phyloP scores from a whole-genome alignment of 23 tunicate genomes.

The Botrylloides violaceus region DNA sequence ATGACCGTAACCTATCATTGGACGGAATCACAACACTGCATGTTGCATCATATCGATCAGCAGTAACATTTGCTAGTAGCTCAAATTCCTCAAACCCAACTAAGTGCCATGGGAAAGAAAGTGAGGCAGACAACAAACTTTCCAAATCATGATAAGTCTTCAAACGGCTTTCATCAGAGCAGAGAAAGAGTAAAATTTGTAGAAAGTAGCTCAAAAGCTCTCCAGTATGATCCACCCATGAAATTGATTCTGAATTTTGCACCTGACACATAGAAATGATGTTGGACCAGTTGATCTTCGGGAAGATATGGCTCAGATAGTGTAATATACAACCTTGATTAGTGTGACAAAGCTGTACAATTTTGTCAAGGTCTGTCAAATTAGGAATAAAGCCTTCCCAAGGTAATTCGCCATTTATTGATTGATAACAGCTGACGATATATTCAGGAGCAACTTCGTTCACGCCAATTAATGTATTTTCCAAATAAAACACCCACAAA shows the following conservation, averaged over 20 bases:
- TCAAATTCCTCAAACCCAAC: constrained; percentile 49
- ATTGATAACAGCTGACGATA: constrained; percentile 40
- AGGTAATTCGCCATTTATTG: constrained; percentile 20
- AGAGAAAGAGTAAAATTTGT: constrained; percentile 29
- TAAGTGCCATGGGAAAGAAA: constrained; percentile 46
- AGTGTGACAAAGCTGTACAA: constrained; percentile 64
- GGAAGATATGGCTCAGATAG: constrained; percentile 49
- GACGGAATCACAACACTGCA: background rate
- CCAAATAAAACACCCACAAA: constrained; percentile 10
- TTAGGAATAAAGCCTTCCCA: constrained; percentile 63
- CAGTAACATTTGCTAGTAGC: constrained; percentile 38
- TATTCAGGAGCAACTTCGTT: constrained; percentile 25
- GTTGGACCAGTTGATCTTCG: constrained; percentile 38
- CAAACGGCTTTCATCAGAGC: constrained; percentile 15
- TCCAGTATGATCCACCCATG: constrained; percentile 34
- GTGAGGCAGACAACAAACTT: constrained; percentile 16
- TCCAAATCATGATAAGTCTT: constrained; percentile 12
- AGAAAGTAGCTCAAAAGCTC: constrained; percentile 48
- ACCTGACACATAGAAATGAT: constrained; percentile 44
- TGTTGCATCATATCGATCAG: constrained; percentile 39
- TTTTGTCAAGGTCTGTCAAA: constrained; percentile 37
- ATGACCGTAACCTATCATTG: constrained; percentile 1
- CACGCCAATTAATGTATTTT: background rate
- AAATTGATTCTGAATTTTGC: background rate
- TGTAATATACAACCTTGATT: constrained; percentile 8